Conservation (phyloP, 1,140 invertebrate genomes). For the Drosophila simulans region DNA sequence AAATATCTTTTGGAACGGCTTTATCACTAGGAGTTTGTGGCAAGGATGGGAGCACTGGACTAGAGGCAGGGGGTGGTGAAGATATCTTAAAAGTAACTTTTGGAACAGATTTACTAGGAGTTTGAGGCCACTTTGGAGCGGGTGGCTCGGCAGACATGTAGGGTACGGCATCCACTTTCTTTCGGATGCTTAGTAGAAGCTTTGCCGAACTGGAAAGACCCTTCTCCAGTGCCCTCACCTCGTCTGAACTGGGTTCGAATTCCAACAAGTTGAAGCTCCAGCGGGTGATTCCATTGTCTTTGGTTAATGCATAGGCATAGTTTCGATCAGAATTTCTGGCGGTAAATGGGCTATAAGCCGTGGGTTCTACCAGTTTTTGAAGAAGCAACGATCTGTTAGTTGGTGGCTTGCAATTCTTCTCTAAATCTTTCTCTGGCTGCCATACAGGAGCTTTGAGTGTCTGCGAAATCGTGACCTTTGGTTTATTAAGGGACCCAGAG, state of each 20-base stretch:
- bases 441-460: neutral
- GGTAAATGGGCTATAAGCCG: neutral
- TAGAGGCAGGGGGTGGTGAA: too few relatives aligned
- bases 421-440: neutral
- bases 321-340: neutral
- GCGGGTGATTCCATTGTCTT: neutral
- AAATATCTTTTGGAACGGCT: too few relatives aligned
- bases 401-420: neutral
- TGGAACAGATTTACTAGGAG: too few relatives aligned
- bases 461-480: neutral
- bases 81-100: too few relatives aligned
- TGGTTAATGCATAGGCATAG: neutral
- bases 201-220: neutral
- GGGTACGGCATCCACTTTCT: neutral
- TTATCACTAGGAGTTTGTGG: too few relatives aligned
- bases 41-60: neutral
- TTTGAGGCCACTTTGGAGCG: neutral
- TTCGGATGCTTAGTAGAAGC: neutral
- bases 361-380: neutral
- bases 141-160: too few relatives aligned
- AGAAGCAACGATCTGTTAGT: neutral
- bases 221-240: neutral
- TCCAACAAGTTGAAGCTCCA: slow-evolving; percentile 1
- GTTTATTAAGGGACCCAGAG: neutral
- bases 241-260: neutral